Conservation (phyloP, 2,113 vertebrate species). For the Eupsittula cactorum region DNA sequence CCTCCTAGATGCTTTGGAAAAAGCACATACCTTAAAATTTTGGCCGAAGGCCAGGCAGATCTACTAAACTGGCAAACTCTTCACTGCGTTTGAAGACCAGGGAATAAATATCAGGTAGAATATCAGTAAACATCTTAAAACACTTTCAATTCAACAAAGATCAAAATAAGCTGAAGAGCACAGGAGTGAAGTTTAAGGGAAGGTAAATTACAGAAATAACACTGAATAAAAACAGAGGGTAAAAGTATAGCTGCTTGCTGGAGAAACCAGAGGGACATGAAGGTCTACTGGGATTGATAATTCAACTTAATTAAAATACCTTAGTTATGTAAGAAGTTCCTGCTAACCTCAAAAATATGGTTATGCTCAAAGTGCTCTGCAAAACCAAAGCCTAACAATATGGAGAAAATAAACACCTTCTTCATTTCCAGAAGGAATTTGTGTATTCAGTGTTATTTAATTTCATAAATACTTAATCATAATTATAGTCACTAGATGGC, state of each 20-base stretch:
- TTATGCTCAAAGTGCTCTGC: neutral
- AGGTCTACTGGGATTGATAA: neutral
- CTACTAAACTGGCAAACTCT: neutral
- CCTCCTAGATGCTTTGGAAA: neutral
- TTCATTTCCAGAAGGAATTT: slow-evolving; percentile 62
- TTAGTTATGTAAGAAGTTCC: neutral
- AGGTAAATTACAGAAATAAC: neutral
- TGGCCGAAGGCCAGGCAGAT: neutral
- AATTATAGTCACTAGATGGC: slow-evolving; percentile 71
- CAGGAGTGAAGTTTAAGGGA: neutral
- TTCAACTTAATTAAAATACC: neutral
- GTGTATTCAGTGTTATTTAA: slow-evolving; percentile 58
- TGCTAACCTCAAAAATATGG: neutral
- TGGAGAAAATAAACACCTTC: slow-evolving; percentile 45
- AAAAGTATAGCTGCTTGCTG: neutral
- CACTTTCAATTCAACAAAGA: neutral
- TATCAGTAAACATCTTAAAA: neutral
- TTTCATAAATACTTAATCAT: slow-evolving; percentile 75
- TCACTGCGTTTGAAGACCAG: neutral
- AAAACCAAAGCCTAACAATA: neutral
- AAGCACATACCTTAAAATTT: neutral
- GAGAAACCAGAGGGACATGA: neutral
- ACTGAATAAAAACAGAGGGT: neutral
- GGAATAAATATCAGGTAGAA: neutral
- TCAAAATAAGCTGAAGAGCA: neutral